Evolutionary conservation across 2,888 invertebrate species (phyloP), one percentile per base, ranked within the genome.

Genomic region (Drosophila macrospina): DNA sequence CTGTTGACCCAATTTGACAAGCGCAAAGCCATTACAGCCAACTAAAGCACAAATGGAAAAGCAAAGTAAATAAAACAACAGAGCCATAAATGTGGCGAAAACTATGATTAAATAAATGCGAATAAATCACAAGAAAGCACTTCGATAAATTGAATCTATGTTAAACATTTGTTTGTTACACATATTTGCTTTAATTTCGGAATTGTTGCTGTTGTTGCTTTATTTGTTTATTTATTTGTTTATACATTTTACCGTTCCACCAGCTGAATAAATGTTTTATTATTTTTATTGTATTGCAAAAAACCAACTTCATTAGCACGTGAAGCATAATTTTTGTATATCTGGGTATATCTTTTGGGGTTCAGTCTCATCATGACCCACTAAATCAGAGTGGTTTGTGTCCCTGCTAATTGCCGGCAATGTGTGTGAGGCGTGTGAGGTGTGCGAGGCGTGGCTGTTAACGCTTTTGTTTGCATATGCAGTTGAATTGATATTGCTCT

Each of bases 291-390:
- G 45, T 52, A 54, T 47, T 57, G 67, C 64, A 47, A 64, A 70
- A 78, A 65, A 20, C 1, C 2, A 20, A 20, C 59, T 59, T 77
- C 56, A 80, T 83, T 83, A 81, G 75, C 84, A 81, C 75, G 73
- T 68, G 16, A 62, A 67, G 44, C 63, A 59, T 39, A 61, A 65
- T 59, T 28, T 48, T 47, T 26, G 63, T 67, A 50, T 68, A 34
- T 59, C 44, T 26, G 63, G 65, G 50, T 68, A 34, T 59, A 20
- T 69, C 55, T 67, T 50, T 60, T 20, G 20, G 32, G 15, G 69
- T 64, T 66, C 47, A 45, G 62, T 60, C 57, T 59, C 78, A 78
- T 72, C 74, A 74, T 83, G 85, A 85, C 85, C 85, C 79, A 83
- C 85, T 79, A 62, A 60, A 60, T 28, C 28, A 8, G 10, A 13